A percentile compares a stretch with the other conserved stretches of the same genome.
Evolutionary conservation across 2,113 vertebrate species (phyloP).

Genomic region (Mesembrinibis cayennensis): DNA sequence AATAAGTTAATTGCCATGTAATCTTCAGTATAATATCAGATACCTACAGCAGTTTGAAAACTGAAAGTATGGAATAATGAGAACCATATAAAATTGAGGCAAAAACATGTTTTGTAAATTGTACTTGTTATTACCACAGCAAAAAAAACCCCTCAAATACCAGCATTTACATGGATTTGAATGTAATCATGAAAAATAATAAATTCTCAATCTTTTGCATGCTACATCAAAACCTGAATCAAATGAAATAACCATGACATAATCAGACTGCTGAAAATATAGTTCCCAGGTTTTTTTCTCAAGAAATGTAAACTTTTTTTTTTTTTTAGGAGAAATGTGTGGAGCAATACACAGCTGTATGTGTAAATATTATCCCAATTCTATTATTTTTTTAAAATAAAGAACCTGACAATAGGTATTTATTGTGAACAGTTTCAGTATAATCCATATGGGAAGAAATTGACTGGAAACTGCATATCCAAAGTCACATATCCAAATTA

Average conservation of each 20-base stretch:
- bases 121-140: neutral
- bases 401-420: neutral
- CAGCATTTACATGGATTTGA: neutral
- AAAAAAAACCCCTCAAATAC: neutral
- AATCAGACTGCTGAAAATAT: neutral
- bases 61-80: neutral
- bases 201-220: neutral
- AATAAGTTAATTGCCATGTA: neutral
- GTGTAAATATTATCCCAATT: neutral
- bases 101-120: neutral
- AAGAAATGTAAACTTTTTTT: neutral
- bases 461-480: neutral
- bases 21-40: neutral
- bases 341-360: neutral
- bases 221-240: neutral
- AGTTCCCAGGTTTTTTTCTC: neutral
- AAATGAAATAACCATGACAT: neutral
- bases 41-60: neutral
- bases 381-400: neutral
- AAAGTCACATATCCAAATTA: neutral
- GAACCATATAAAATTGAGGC: neutral
- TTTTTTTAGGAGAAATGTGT: neutral
- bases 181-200: neutral
- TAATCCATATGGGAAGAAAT: neutral
- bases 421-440: neutral